Evolutionary conservation across 2,113 vertebrate genomes (phyloP).

Genomic region (Antechinus stuartii): DNA sequence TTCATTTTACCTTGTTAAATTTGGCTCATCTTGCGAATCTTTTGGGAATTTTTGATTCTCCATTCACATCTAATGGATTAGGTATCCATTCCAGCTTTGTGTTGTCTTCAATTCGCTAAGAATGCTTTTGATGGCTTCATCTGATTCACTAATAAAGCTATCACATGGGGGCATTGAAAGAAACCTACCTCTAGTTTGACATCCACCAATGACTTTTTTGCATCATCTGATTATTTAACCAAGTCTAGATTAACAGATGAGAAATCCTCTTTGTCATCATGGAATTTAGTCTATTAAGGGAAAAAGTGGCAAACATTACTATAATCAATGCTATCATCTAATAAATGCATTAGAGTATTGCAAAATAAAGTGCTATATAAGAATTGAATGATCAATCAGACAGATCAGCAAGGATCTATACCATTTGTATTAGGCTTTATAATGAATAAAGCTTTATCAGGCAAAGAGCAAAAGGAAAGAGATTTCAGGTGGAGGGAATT

Average conservation of each 20-base stretch:
- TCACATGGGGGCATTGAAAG: not conserved
- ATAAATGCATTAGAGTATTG: not conserved
- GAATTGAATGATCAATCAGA: not conserved
- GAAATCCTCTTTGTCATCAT: not conserved
- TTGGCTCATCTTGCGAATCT: not conserved
- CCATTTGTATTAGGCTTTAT: not conserved
- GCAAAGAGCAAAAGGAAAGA: not conserved
- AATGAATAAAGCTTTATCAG: not conserved
- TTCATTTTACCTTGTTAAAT: not conserved
- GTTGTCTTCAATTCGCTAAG: not conserved
- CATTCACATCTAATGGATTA: not conserved
- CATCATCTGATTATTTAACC: not conserved
- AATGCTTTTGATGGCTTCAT: not conserved
- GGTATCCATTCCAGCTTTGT: not conserved
- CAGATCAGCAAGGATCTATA: not conserved
- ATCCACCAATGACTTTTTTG: not conserved
- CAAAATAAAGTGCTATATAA: not conserved
- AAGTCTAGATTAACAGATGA: not conserved
- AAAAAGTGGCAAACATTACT: not conserved
- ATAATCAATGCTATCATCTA: not conserved
- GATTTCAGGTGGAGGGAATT: not conserved
- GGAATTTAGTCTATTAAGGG: not conserved
- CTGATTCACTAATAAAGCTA: not conserved
- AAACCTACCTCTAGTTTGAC: not conserved
- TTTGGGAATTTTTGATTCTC: not conserved